Conservation (phyloP, 2,113 vertebrate species). For the Martes martes region DNA sequence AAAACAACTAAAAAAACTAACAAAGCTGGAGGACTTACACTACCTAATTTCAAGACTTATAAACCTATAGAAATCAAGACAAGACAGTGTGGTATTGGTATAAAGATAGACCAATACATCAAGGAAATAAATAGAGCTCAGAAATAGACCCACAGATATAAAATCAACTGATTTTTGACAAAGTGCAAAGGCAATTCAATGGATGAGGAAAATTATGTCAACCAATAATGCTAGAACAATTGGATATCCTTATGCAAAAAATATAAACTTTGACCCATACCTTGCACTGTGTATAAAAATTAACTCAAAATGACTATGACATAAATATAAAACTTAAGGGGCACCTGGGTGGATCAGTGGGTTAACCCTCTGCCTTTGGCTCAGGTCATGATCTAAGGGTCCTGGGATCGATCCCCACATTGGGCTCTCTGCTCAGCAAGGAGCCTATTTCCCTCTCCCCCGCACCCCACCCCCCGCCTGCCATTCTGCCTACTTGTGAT, state of each 20-base stretch:
- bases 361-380: neutral
- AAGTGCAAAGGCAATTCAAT: neutral
- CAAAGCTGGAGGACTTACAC: neutral
- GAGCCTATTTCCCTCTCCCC: neutral
- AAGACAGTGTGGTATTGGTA: neutral
- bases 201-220: neutral
- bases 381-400: neutral
- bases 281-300: neutral
- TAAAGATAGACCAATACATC: neutral
- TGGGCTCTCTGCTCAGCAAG: no score
- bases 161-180: neutral
- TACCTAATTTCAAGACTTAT: conserved; percentile 1
- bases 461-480: no score
- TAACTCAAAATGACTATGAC: neutral
- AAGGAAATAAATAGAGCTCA: neutral
- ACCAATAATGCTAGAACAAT: neutral
- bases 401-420: neutral
- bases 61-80: neutral
- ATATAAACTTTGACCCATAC: neutral
- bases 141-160: neutral
- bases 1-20: neutral
- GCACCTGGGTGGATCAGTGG: neutral
- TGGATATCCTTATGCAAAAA: neutral
- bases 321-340: neutral
- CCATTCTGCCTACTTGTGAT: no score